phyloP scores from a whole-genome alignment of 2,888 invertebrate genomes.

The Drosophila emarginata region DNA sequence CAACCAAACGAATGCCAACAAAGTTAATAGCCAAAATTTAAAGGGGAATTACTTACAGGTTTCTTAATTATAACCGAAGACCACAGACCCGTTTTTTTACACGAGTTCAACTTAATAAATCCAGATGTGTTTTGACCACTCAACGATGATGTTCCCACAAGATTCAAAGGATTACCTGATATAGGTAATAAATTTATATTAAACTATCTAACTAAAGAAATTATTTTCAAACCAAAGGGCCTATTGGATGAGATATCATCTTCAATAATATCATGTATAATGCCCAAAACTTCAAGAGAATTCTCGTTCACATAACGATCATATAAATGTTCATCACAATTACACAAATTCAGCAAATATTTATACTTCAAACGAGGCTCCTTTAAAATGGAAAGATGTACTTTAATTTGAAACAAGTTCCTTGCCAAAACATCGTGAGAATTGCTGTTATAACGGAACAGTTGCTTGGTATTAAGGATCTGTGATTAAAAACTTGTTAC shows the following conservation, averaged over 20 bases:
- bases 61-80: neutral
- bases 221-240: neutral
- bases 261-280: neutral
- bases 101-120: neutral
- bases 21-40: neutral
- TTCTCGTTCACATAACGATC: constrained; percentile 32
- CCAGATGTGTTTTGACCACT: neutral
- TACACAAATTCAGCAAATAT: constrained; percentile 19
- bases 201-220: neutral
- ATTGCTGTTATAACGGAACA: neutral
- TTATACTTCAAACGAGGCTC: constrained; percentile 32
- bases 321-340: constrained; percentile 24
- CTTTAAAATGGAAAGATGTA: neutral
- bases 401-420: constrained; percentile 15
- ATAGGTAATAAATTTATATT: neutral
- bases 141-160: neutral
- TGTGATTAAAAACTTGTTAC: neutral
- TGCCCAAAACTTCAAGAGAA: constrained; percentile 8
- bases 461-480: neutral
- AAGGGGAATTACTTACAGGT: neutral
- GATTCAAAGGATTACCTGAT: neutral
- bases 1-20: neutral
- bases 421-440: neutral
- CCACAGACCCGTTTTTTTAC: neutral
- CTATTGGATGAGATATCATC: neutral